Base-by-base conservation (phyloP, 1,140 invertebrate species). In the Carcinoscorpius rotundicauda region DNA sequence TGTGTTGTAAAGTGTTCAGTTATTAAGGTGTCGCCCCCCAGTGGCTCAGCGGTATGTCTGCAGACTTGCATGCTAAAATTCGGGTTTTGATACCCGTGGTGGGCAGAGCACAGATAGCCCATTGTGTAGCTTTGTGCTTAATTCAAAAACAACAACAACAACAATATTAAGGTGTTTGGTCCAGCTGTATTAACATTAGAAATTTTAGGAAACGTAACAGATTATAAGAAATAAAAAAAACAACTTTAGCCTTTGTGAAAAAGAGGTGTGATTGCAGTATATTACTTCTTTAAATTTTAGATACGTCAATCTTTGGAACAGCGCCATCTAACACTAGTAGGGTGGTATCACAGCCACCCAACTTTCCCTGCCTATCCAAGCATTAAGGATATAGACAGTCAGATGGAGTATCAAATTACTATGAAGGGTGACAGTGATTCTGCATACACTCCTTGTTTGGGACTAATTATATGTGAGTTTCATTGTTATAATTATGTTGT, bases 341-440 rank as follows among this genome's bases (percentile, higher is more conserved):
- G 93, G 4, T 96, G 93, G 93, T 97, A 97, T 80, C 93, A 97
- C 75, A 94, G 91, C n/a, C 93, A 97, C 80, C 92, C 93, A 1
- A 83, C 86, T 57, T 87, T 89, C 66, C 84, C 88, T 68, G 88
- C 91, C 6, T 88, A 92, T 67, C 93, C 93, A 6, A 92, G 91
- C 11, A 78, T 96, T 1, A 81, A 89, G 58, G 94, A 97, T 76
- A 88, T 94, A 67, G 90, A 94, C 73, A 85, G 87, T 68, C 94
- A 97, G 76, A 79, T 97, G 64, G 91, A 95, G 71, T 95, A 96
- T 81, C 90, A 98, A 80, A 88, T 97, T 60, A 87, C 87, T 75
- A 91, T 97, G 88, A 89, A 93, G 72, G 93, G 93, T 3, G 83
- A 85, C 5, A 88, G 85, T 65, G 91, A 94, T 79, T 86, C 88